phyloP scores from a whole-genome alignment of 2,797 vertebrate species.

The Lates japonicus region DNA sequence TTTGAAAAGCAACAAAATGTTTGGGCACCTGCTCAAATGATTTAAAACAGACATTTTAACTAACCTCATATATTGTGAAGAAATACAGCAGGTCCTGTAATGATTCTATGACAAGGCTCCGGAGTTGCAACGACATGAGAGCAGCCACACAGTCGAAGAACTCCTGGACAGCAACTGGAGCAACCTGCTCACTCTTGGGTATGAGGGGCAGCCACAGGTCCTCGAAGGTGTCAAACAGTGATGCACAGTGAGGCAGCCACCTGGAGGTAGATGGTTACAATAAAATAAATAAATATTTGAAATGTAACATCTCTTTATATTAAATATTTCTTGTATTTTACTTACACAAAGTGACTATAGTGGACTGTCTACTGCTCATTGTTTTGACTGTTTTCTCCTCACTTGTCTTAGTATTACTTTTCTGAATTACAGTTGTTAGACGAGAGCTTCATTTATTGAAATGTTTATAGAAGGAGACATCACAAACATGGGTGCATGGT shows the following conservation, averaged over 20 bases:
- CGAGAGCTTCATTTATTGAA: background rate
- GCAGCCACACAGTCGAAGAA: slow-evolving; percentile 89
- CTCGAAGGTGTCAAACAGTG: slow-evolving; percentile 83
- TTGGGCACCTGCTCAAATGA: background rate
- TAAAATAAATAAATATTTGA: background rate
- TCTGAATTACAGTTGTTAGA: background rate
- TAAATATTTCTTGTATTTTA: background rate
- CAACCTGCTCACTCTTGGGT: slow-evolving; percentile 76
- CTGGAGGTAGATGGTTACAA: slow-evolving; percentile 71
- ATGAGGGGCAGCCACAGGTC: slow-evolving; percentile 86
- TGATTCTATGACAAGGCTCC: slow-evolving; percentile 89
- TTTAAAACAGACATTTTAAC: background rate
- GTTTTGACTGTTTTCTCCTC: background rate
- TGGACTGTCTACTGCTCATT: background rate
- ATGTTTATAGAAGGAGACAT: background rate
- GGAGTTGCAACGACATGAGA: slow-evolving; percentile 93
- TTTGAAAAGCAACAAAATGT: background rate
- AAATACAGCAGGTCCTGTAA: slow-evolving; percentile 90
- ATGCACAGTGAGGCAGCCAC: slow-evolving; percentile 91
- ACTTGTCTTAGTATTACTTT: background rate
- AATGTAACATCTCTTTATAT: background rate
- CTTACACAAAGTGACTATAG: background rate
- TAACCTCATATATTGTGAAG: slow-evolving; percentile 90
- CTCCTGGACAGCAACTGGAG: slow-evolving; percentile 79
- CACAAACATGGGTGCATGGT: background rate